Conservation (phyloP, 35 echinoderm and acorn worm species). For the Apostichopus japonicus region DNA sequence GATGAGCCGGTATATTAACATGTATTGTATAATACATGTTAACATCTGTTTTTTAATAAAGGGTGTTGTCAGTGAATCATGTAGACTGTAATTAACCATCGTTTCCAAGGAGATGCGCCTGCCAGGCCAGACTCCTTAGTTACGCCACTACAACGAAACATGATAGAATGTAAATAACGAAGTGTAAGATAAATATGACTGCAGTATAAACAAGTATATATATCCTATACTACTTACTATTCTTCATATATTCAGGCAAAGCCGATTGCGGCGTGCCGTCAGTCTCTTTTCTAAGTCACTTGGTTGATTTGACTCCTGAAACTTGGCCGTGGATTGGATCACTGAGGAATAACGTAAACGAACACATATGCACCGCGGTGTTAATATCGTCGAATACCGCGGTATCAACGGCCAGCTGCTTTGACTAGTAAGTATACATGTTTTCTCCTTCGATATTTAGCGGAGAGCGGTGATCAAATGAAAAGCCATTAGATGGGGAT, state of each 20-base stretch:
- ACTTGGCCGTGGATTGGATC: slow-evolving; percentile 22
- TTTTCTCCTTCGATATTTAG: not conserved
- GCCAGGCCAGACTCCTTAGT: no score
- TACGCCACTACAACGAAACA: no score
- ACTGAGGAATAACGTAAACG: slow-evolving; percentile 2
- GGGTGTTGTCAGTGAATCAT: no score
- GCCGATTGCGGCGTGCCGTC: not conserved
- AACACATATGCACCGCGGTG: slow-evolving; percentile 6
- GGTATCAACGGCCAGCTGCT: slow-evolving; percentile 13
- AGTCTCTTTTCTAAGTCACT: not conserved
- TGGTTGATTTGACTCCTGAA: not conserved
- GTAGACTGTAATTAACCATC: no score
- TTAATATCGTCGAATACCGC: not conserved
- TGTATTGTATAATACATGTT: no score
- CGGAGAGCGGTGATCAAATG: no score
- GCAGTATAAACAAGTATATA: not conserved
- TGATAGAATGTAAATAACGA: no score
- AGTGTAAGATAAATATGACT: no score
- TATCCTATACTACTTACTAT: not conserved
- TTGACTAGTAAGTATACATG: slow-evolving; percentile 20
- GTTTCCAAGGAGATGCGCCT: no score
- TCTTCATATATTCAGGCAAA: not conserved
- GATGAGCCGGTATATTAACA: no score
- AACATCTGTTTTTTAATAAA: no score
- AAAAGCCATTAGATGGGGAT: no score